Evolutionary conservation across 35 echinoderm and acorn worm species (phyloP).

Genomic region (Holothuria glaberrima): DNA sequence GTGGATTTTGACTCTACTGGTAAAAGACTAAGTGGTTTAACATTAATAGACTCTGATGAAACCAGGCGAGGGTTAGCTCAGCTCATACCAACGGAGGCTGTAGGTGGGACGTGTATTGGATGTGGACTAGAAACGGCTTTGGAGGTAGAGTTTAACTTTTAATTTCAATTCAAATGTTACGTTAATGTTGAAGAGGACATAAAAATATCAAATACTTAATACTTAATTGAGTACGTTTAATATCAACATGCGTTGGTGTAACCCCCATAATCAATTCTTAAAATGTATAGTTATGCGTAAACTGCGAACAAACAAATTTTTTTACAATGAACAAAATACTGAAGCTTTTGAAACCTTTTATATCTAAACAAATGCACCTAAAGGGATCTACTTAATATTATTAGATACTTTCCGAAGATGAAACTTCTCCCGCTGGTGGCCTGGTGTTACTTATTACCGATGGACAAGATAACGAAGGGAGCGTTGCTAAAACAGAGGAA

Average conservation of each 20-base stretch:
- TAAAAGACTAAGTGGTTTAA: background rate
- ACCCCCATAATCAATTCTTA: no score
- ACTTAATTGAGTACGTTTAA: no score
- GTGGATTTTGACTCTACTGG: background rate
- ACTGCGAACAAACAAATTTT: background rate
- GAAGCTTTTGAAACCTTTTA: no score
- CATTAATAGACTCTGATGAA: conserved; percentile 31
- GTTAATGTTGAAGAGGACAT: no score
- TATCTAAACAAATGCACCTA: no score
- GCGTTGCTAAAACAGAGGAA: background rate
- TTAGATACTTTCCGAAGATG: conserved; percentile 9
- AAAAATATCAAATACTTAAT: no score
- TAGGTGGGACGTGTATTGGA: conserved; percentile 20
- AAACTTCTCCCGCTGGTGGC: conserved; percentile 8
- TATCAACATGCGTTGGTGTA: no score
- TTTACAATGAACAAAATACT: background rate
- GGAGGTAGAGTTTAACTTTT: no score
- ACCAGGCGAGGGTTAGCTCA: background rate
- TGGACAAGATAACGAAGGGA: background rate
- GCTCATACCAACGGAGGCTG: background rate
- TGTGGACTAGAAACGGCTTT: background rate
- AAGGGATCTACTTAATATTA: background rate
- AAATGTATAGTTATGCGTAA: no score
- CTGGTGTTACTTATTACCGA: conserved; percentile 18
- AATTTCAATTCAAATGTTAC: no score